Conservation (phyloP, 92 coral and sea anemone genomes). For the Parazoanthus darwini region DNA sequence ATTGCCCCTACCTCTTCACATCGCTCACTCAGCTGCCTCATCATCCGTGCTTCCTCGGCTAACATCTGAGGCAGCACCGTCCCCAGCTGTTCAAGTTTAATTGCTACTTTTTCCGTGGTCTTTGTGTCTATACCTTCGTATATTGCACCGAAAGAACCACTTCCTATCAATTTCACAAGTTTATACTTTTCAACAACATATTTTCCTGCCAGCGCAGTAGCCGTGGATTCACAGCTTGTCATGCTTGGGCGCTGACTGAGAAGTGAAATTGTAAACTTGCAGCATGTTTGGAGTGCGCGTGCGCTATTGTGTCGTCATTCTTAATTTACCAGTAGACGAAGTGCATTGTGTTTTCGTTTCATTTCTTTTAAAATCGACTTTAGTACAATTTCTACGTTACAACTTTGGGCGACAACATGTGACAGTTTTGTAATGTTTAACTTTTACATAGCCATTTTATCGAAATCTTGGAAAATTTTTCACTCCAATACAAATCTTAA, state of each 20-base stretch:
- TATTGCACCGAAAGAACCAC: slow-evolving; percentile 78
- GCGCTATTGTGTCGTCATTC: slow-evolving; percentile 39
- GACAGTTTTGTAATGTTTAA: no score
- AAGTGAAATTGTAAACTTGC: neutral
- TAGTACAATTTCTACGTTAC: no score
- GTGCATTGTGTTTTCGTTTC: neutral
- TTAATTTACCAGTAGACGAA: neutral
- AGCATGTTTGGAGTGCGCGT: neutral
- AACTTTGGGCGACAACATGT: no score
- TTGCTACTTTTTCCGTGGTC: slow-evolving; percentile 62
- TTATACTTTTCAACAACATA: slow-evolving; percentile 58
- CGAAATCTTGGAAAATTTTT: no score
- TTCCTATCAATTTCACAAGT: slow-evolving; percentile 58
- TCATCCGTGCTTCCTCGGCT: slow-evolving; percentile 72
- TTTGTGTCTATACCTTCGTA: slow-evolving; percentile 59
- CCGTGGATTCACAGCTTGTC: slow-evolving; percentile 34
- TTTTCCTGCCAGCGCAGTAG: slow-evolving; percentile 38
- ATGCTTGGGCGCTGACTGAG: slow-evolving; percentile 9
- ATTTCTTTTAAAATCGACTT: no score
- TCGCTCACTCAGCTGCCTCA: slow-evolving; percentile 51
- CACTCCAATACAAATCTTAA: no score
- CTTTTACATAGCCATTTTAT: no score
- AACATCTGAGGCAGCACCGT: slow-evolving; percentile 52
- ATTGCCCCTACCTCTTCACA: slow-evolving; percentile 31
- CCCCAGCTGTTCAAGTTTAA: slow-evolving; percentile 60